phyloP scores from a whole-genome alignment of 2,797 vertebrate species.

The Nyctalus aviator region DNA sequence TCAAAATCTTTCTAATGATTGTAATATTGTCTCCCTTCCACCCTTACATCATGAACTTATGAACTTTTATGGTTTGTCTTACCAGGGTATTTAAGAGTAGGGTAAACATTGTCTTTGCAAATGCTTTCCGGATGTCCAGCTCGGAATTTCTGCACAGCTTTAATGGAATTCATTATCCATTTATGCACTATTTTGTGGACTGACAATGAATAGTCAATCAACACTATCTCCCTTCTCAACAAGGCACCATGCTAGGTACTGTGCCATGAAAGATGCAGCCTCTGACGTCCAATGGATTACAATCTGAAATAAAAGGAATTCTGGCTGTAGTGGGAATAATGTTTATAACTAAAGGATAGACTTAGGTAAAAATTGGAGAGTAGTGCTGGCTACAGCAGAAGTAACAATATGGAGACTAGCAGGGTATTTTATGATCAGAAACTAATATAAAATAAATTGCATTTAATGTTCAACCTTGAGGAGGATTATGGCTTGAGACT shows the following conservation, averaged over 20 bases:
- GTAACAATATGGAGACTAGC: neutral
- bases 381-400: neutral
- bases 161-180: constrained; percentile 55
- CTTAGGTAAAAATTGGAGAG: neutral
- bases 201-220: neutral
- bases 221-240: neutral
- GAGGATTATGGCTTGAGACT: neutral
- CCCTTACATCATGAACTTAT: constrained; percentile 39
- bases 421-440: neutral
- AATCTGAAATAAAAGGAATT: neutral
- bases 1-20: constrained; percentile 31
- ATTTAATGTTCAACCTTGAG: neutral
- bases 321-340: neutral
- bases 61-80: constrained; percentile 55
- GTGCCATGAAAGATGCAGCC: neutral
- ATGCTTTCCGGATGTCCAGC: neutral
- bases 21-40: neutral
- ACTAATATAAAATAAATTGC: neutral
- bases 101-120: constrained; percentile 11
- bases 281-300: neutral
- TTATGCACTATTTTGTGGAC: constrained; percentile 27
- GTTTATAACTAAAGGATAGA: neutral
- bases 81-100: neutral
- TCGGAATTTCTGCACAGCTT: constrained; percentile 45
- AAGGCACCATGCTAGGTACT: neutral